phyloP scores from a whole-genome alignment of 2,113 vertebrate species.

The Xerus inauris region DNA sequence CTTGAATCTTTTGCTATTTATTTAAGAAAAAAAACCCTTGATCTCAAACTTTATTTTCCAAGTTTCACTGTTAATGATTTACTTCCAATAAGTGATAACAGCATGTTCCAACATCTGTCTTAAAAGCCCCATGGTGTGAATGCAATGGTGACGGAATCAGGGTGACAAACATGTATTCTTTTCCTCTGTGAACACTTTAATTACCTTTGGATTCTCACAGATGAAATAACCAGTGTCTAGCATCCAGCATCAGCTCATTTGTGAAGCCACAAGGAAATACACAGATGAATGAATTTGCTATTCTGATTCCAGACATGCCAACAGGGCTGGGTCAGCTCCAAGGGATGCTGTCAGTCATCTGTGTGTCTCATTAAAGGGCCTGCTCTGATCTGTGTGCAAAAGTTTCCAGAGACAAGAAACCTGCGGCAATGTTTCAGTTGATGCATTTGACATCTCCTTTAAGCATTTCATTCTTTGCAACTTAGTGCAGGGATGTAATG shows the following conservation, averaged over 20 bases:
- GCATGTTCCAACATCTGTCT: not conserved
- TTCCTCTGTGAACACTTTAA: constrained; percentile 29
- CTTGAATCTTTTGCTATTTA: not conserved
- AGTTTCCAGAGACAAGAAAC: not conserved
- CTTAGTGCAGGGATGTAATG: not conserved
- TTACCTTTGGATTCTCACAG: constrained; percentile 33
- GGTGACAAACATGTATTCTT: not conserved
- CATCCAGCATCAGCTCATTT: not conserved
- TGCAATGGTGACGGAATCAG: not conserved
- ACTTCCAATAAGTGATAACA: constrained; percentile 13
- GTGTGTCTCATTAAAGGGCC: not conserved
- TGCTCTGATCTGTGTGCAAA: not conserved
- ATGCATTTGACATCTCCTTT: not conserved
- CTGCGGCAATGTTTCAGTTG: not conserved
- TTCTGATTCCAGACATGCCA: not conserved
- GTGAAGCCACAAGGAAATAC: not conserved
- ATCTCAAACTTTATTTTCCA: constrained; percentile 6
- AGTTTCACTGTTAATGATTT: constrained; percentile 2
- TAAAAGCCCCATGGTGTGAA: constrained; percentile 24
- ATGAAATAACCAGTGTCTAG: not conserved
- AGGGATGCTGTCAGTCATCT: not conserved
- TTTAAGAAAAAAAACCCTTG: not conserved
- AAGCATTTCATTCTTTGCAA: not conserved
- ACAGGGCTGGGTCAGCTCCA: not conserved
- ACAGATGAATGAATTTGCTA: not conserved